These are phyloP conservation scores for Axinella damicornis DNA, from an alignment of 37 sponge, comb jelly and placozoan genomes.

Conservation along the genomic window DNA sequence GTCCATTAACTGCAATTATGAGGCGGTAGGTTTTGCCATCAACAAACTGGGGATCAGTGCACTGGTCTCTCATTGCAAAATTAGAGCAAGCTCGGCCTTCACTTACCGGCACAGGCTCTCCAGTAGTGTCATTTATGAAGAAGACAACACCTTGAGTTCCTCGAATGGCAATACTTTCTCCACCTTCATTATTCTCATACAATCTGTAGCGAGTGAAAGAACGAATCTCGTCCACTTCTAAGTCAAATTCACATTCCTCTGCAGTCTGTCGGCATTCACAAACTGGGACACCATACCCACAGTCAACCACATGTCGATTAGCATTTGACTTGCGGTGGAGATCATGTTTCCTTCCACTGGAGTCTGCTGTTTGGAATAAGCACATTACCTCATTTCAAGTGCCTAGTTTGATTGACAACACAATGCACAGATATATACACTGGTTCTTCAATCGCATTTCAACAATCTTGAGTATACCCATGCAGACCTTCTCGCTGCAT, in stretches of 20 bases:
- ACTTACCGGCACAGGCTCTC: not conserved
- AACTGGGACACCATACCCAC: constrained; percentile 27
- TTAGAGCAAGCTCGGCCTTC: too few relatives aligned
- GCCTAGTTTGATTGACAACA: too few relatives aligned
- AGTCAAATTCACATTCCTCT: not conserved
- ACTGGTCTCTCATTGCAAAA: too few relatives aligned
- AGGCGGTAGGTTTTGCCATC: constrained; percentile 36
- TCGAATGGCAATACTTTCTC: not conserved
- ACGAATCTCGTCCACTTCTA: constrained; percentile 38
- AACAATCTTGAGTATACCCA: too few relatives aligned
- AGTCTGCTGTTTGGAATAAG: too few relatives aligned
- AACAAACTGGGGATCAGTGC: constrained; percentile 19
- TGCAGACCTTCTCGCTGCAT: too few relatives aligned
- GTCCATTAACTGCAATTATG: constrained; percentile 41
- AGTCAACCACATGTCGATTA: constrained; percentile 12
- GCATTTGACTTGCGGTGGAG: too few relatives aligned
- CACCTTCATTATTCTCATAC: not conserved
- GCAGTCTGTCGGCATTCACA: constrained; percentile 21
- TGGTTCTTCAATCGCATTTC: too few relatives aligned
- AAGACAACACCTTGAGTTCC: constrained; percentile 1
- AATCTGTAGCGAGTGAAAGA: constrained; percentile 44
- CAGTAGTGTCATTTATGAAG: not conserved
- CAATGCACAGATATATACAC: too few relatives aligned
- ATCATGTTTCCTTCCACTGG: too few relatives aligned
- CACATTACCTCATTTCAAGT: too few relatives aligned